Conservation (phyloP, 1,140 invertebrate species). For the Pseudoatta argentina region DNA sequence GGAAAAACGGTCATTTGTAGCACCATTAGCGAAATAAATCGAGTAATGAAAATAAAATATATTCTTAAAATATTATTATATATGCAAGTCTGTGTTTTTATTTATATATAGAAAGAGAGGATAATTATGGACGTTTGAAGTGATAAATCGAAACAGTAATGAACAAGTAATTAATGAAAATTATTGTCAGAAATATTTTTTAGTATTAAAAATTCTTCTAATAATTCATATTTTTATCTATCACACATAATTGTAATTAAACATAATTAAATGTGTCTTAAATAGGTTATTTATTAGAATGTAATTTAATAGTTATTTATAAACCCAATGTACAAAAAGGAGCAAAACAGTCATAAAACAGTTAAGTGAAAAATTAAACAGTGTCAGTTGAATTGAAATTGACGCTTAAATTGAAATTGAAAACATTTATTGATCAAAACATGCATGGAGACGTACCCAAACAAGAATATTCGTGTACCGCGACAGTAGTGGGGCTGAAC, state of each 20-base stretch:
- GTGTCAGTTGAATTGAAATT: not conserved
- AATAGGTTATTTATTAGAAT: not conserved
- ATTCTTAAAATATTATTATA: not conserved
- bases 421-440: conserved; percentile 4
- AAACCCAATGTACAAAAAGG: not conserved
- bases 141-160: not conserved
- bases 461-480: conserved; percentile 3
- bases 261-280: not conserved
- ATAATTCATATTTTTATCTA: not conserved
- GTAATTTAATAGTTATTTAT: not conserved
- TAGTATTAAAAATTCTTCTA: not conserved
- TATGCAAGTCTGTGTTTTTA: not conserved
- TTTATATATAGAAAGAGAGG: not conserved
- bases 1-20: not conserved
- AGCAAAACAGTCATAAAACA: not conserved
- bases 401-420: not conserved
- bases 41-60: not conserved
- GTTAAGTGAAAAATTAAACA: not conserved
- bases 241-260: not conserved
- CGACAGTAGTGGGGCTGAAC: conserved; percentile 30
- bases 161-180: conserved; percentile 9
- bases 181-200: not conserved
- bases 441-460: not conserved
- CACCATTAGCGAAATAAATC: not conserved
- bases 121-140: conserved; percentile 10